Percentiles rank a stretch among this genome's conserved stretches.
These are phyloP conservation scores for Emydura subglobosa DNA, from an alignment of 2,113 vertebrate genomes.

Conservation along the genomic window DNA sequence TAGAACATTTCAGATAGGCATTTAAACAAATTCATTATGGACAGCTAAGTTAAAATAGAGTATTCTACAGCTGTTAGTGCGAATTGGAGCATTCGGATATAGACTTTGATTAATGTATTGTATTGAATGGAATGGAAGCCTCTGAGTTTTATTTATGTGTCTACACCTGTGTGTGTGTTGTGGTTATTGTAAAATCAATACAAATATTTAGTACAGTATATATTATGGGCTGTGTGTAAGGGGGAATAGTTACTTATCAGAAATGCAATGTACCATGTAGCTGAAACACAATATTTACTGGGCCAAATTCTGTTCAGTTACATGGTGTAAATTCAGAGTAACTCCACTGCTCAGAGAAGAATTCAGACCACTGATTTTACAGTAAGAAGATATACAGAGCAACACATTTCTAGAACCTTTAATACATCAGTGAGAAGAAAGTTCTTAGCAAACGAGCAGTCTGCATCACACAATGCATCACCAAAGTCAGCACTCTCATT, in stretches of 20 bases:
- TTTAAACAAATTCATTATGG: slow-evolving; percentile 27
- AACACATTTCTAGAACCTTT: background rate
- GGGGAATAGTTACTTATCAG: slow-evolving; percentile 11
- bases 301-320: background rate
- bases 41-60: background rate
- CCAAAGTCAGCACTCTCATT: background rate
- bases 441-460: background rate
- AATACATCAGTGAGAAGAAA: background rate
- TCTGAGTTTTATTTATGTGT: background rate
- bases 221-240: background rate
- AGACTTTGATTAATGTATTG: slow-evolving; percentile 34
- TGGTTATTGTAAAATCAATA: slow-evolving; percentile 43
- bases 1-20: slow-evolving; percentile 11
- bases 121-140: background rate
- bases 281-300: background rate
- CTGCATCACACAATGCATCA: background rate
- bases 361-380: background rate
- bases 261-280: background rate
- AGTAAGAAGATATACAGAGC: background rate
- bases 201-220: slow-evolving; percentile 42
- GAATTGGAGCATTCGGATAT: slow-evolving; percentile 39
- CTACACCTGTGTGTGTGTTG: background rate
- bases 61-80: slow-evolving; percentile 32
- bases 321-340: background rate
- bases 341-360: background rate